Percentiles rank a stretch among this genome's conserved stretches.
Conservation (phyloP, 30 jellyfish, hydroid and myxozoan species). For the Chrysaora quinquecirrha region DNA sequence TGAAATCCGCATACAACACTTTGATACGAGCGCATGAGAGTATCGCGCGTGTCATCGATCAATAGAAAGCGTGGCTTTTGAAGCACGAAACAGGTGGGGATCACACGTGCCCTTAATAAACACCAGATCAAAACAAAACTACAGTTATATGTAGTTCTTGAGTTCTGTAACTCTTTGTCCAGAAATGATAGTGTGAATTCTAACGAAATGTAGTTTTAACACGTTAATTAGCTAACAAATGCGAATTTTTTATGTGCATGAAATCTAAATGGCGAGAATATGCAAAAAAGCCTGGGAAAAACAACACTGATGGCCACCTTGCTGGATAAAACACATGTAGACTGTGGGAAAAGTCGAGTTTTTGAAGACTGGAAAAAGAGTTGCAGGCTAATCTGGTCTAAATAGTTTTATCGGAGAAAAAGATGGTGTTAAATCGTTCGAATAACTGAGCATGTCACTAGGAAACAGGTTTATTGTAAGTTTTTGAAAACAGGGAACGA, state of each 20-base stretch:
- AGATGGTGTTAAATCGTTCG: too few relatives aligned
- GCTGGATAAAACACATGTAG: not conserved
- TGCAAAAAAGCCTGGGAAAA: not conserved
- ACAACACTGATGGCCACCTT: not conserved
- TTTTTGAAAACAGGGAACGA: too few relatives aligned
- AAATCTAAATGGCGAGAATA: not conserved
- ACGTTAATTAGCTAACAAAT: not conserved
- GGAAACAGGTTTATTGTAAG: too few relatives aligned
- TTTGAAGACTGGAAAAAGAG: not conserved
- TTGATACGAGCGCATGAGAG: slow-evolving; percentile 48
- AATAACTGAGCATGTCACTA: too few relatives aligned
- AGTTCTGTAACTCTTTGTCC: too few relatives aligned
- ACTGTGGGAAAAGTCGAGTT: not conserved
- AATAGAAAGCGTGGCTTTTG: slow-evolving; percentile 80
- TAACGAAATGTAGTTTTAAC: not conserved
- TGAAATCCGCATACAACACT: slow-evolving; percentile 24
- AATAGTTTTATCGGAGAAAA: too few relatives aligned
- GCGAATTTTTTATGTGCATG: not conserved
- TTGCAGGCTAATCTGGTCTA: too few relatives aligned
- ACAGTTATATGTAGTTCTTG: too few relatives aligned
- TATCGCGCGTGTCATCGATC: slow-evolving; percentile 70
- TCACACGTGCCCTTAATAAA: slow-evolving; percentile 78
- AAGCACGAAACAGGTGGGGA: slow-evolving; percentile 77
- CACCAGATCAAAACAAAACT: not conserved
- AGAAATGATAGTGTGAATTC: not conserved